A percentile compares a stretch with the other conserved stretches of the same genome.
phyloP scores from a whole-genome alignment of 2,113 vertebrate species.

The Ophthalmolycus amberensis region DNA sequence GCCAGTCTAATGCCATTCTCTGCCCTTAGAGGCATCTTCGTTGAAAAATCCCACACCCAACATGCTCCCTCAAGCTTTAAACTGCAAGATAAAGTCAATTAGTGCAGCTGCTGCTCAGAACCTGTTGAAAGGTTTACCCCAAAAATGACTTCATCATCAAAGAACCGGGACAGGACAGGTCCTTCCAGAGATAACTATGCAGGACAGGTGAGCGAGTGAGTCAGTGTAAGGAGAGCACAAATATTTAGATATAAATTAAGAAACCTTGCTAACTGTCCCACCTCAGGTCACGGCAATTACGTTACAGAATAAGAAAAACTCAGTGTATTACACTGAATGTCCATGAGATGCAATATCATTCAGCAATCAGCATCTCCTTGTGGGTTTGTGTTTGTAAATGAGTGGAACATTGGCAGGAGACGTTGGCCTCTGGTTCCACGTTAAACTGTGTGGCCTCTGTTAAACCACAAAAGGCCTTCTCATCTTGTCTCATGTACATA shows the following conservation, averaged over 20 bases:
- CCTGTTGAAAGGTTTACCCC: conserved; percentile 23
- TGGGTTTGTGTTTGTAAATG: background rate
- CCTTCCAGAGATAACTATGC: conserved; percentile 3
- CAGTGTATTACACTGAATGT: background rate
- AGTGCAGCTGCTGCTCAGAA: conserved; percentile 12
- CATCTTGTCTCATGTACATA: background rate
- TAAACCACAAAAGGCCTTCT: background rate
- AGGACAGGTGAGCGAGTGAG: background rate
- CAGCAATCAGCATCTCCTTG: background rate
- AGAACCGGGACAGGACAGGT: background rate
- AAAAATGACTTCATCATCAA: conserved; percentile 42
- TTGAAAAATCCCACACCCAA: conserved; percentile 19
- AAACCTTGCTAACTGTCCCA: conserved; percentile 12
- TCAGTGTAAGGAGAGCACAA: conserved; percentile 12
- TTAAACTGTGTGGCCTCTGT: background rate
- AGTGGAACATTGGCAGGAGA: background rate
- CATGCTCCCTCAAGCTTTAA: conserved; percentile 29
- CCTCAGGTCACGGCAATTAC: background rate
- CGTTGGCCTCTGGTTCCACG: background rate
- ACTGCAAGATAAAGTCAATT: conserved; percentile 38
- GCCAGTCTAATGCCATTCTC: background rate
- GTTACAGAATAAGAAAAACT: background rate
- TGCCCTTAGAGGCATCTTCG: conserved; percentile 12
- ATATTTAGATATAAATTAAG: conserved; percentile 7
- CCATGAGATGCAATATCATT: background rate